These are phyloP conservation scores for Cerceris ruficornis DNA, from an alignment of 2,888 invertebrate genomes.

Conservation along the genomic window DNA sequence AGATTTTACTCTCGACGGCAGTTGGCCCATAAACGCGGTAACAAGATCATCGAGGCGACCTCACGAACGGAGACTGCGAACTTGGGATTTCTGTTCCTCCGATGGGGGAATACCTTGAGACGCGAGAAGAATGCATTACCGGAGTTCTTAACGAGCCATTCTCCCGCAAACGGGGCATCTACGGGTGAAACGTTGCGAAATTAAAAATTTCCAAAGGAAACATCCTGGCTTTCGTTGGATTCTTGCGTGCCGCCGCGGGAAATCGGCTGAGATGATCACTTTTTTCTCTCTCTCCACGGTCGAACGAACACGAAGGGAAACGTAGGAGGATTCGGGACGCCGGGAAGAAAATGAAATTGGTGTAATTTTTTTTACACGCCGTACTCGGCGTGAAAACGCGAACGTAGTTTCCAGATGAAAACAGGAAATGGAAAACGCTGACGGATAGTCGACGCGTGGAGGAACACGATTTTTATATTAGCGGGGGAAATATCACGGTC, in stretches of 20 bases:
- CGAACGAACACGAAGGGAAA: neutral
- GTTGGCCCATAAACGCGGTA: slow-evolving; percentile 41
- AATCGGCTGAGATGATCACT: neutral
- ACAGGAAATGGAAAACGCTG: no score
- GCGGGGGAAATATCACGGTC: no score
- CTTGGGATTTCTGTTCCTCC: slow-evolving; percentile 29
- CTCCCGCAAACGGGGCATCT: slow-evolving; percentile 18
- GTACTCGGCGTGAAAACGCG: no score
- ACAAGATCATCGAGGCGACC: slow-evolving; percentile 43
- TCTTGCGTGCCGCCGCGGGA: neutral
- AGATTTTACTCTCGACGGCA: slow-evolving; percentile 34
- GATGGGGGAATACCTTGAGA: slow-evolving; percentile 4
- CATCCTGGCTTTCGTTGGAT: neutral
- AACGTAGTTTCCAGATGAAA: no score
- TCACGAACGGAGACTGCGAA: slow-evolving; percentile 23
- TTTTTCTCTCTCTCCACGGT: no score
- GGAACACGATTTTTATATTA: no score
- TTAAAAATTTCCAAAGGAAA: neutral
- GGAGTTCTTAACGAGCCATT: slow-evolving; percentile 33
- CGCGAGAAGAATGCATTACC: slow-evolving; percentile 33
- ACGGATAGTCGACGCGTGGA: no score
- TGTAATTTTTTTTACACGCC: no score
- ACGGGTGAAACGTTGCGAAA: slow-evolving; percentile 1
- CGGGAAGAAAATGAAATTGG: no score
- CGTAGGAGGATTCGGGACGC: neutral